These are phyloP conservation scores for Plectrocnemia conspersa DNA, from an alignment of 1,140 invertebrate genomes.

Conservation along the genomic window DNA sequence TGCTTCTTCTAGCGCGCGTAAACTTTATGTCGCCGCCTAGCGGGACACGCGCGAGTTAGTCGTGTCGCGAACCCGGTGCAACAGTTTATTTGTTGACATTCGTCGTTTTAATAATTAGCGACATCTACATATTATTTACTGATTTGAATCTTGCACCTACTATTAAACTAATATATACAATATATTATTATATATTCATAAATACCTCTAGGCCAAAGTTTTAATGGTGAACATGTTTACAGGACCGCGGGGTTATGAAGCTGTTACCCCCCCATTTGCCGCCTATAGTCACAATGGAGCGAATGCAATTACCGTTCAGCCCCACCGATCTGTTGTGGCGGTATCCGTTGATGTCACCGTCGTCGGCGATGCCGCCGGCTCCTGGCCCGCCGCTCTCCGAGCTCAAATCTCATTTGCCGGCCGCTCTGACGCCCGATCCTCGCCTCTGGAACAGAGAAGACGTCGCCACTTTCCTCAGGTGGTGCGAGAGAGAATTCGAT, in stretches of 20 bases:
- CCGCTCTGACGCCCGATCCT: conserved; percentile 77
- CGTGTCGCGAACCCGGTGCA: no score
- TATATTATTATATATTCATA: no score
- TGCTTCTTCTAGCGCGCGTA: no score
- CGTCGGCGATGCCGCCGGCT: conserved; percentile 52
- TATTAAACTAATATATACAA: no score
- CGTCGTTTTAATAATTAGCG: no score
- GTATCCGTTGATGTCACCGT: conserved; percentile 65
- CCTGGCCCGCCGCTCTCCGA: conserved; percentile 71
- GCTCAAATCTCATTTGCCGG: conserved; percentile 79
- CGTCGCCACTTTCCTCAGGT: conserved; percentile 80
- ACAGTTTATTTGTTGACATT: no score
- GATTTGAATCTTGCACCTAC: no score
- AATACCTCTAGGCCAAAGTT: no score
- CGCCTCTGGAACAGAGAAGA: conserved; percentile 87
- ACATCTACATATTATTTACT: no score
- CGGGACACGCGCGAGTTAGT: no score
- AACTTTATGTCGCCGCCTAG: no score
- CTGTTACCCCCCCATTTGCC: conserved; percentile 44
- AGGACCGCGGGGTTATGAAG: conserved; percentile 35
- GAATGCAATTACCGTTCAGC: conserved; percentile 48
- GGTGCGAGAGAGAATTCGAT: conserved; percentile 91
- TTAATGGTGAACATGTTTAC: no score
- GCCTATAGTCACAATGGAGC: conserved; percentile 50
- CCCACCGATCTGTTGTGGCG: conserved; percentile 75